Conservation (phyloP, 2,888 invertebrate species). For the Agrilus mali region DNA sequence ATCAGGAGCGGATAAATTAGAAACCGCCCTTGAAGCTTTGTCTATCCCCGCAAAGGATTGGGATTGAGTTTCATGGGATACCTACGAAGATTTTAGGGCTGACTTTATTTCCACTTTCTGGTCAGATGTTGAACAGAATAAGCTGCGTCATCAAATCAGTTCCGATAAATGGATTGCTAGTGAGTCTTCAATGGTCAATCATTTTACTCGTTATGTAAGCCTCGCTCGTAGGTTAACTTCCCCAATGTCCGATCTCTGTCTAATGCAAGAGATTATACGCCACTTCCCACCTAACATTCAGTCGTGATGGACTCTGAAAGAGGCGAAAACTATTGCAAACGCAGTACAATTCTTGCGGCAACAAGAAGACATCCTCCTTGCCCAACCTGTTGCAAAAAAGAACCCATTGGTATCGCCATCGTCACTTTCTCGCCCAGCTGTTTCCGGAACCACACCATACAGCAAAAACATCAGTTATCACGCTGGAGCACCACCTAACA, state of each 20-base stretch:
- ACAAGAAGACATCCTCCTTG: too few species aligned
- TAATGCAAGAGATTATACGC: not conserved
- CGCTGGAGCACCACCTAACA: too few species aligned
- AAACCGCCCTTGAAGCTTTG: not conserved
- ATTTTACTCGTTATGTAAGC: not conserved
- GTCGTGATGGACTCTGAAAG: not conserved
- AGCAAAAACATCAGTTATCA: too few species aligned
- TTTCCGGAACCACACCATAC: too few species aligned
- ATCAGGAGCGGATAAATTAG: not conserved
- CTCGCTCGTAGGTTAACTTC: not conserved
- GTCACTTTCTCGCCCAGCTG: too few species aligned
- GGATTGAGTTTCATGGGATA: not conserved
- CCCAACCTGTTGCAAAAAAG: too few species aligned
- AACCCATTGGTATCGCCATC: too few species aligned
- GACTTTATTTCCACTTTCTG: not conserved
- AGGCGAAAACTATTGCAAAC: not conserved
- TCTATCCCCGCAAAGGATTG: not conserved
- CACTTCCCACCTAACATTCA: not conserved
- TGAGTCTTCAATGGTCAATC: not conserved
- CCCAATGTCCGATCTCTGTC: not conserved
- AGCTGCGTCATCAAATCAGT: not conserved
- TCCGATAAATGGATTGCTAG: not conserved
- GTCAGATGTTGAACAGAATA: not conserved
- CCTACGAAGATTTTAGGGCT: not conserved
- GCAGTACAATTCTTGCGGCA: not conserved